These are phyloP conservation scores for Neosilurus hyrtlii DNA, from an alignment of 2,797 vertebrate species.

Conservation along the genomic window DNA sequence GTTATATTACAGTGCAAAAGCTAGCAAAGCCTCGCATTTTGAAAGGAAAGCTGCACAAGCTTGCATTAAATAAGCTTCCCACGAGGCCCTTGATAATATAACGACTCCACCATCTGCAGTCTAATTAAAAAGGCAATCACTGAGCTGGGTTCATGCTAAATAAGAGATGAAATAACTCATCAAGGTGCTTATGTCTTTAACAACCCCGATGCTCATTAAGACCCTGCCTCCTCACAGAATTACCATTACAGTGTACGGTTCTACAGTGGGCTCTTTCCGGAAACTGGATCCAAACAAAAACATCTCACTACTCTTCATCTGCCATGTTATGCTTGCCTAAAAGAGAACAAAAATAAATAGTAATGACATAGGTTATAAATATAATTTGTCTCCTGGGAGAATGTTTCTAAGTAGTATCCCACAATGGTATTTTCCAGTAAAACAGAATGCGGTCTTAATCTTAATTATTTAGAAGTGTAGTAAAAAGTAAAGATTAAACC, in stretches of 20 bases:
- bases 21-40: background rate
- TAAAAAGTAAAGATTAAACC: background rate
- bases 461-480: background rate
- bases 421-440: background rate
- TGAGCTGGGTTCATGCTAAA: conserved; percentile 52
- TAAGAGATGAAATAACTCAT: conserved; percentile 59
- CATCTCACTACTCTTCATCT: background rate
- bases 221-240: conserved; percentile 29
- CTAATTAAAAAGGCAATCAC: conserved; percentile 60
- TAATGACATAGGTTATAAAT: background rate
- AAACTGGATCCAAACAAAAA: background rate
- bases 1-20: conserved; percentile 13
- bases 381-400: background rate
- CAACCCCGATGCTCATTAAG: conserved; percentile 51
- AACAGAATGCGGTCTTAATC: background rate
- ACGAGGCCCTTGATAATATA: conserved; percentile 48
- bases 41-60: conserved; percentile 30
- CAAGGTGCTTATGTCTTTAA: conserved; percentile 55
- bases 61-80: conserved; percentile 43
- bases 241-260: background rate
- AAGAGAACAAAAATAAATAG: background rate
- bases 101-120: conserved; percentile 50
- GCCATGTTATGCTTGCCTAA: background rate
- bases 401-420: background rate
- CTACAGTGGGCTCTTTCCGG: background rate